Conservation (phyloP, 2,888 invertebrate genomes). For the Polydrusus pterygomalis region DNA sequence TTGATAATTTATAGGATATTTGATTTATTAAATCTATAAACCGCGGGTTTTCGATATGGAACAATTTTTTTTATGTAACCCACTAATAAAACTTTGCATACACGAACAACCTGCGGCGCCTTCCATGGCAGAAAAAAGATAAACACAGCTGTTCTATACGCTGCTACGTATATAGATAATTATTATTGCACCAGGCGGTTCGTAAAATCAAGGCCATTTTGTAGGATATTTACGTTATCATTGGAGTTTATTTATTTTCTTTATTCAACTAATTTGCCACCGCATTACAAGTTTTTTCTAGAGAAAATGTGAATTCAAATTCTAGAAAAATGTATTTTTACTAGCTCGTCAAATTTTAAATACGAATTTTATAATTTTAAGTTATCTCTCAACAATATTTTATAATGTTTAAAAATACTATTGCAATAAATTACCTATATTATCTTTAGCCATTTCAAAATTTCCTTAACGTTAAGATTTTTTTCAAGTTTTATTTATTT, state of each 20-base stretch:
- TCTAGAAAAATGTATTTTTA: not conserved
- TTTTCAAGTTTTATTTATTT: too few relatives aligned
- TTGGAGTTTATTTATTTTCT: slow-evolving; percentile 6
- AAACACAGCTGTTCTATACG: slow-evolving; percentile 66
- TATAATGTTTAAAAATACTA: not conserved
- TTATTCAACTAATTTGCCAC: too few relatives aligned
- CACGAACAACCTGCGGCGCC: slow-evolving; percentile 23
- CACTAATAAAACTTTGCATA: slow-evolving; percentile 10
- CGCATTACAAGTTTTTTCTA: not conserved
- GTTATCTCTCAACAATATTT: not conserved
- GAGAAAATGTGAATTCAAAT: too few relatives aligned
- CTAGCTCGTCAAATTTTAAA: not conserved
- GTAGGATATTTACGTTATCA: slow-evolving; percentile 60
- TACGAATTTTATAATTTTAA: not conserved
- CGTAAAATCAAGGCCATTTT: slow-evolving; percentile 61
- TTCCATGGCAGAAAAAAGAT: slow-evolving; percentile 45
- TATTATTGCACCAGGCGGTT: slow-evolving; percentile 65
- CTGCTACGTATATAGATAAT: slow-evolving; percentile 60
- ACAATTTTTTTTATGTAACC: not conserved
- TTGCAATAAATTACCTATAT: too few relatives aligned
- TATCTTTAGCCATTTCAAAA: too few relatives aligned
- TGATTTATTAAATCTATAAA: not conserved
- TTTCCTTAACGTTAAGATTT: too few relatives aligned
- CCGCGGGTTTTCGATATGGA: not conserved
- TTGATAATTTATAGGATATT: too few relatives aligned